These are phyloP conservation scores for Pogonocichla stellata DNA, from an alignment of 2,113 vertebrate species.

Conservation along the genomic window DNA sequence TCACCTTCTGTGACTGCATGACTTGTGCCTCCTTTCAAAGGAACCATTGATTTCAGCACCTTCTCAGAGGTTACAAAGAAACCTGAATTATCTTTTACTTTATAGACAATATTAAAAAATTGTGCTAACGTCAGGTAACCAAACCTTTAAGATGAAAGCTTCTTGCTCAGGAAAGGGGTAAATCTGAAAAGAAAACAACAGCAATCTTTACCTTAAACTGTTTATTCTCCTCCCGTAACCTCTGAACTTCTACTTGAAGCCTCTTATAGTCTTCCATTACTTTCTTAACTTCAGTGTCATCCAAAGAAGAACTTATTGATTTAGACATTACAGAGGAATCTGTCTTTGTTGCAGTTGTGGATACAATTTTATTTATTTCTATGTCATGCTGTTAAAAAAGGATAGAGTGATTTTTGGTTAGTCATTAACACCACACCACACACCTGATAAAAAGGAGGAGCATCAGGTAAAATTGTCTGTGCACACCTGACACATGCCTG, in stretches of 20 bases:
- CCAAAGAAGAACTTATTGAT: constrained; percentile 87
- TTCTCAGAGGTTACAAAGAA: neutral
- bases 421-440: constrained; percentile 24
- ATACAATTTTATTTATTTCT: constrained; percentile 92
- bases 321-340: constrained; percentile 88
- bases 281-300: constrained; percentile 92
- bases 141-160: neutral
- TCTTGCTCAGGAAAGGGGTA: constrained; percentile 4
- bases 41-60: neutral
- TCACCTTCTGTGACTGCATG: neutral
- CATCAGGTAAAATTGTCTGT: constrained; percentile 11
- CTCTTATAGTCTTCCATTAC: constrained; percentile 96
- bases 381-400: constrained; percentile 87
- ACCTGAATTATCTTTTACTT: neutral
- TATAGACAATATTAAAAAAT: neutral
- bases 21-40: neutral
- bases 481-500: neutral
- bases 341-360: constrained; percentile 90
- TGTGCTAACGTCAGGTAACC: neutral
- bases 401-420: constrained; percentile 51
- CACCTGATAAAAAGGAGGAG: constrained; percentile 7
- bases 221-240: constrained; percentile 97
- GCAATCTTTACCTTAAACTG: constrained; percentile 86
- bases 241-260: constrained; percentile 93
- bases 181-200: neutral